Evolutionary conservation across 2,113 vertebrate genomes (phyloP), one percentile per base, ranked within the genome.

Genomic region (Lamprotornis superbus): DNA sequence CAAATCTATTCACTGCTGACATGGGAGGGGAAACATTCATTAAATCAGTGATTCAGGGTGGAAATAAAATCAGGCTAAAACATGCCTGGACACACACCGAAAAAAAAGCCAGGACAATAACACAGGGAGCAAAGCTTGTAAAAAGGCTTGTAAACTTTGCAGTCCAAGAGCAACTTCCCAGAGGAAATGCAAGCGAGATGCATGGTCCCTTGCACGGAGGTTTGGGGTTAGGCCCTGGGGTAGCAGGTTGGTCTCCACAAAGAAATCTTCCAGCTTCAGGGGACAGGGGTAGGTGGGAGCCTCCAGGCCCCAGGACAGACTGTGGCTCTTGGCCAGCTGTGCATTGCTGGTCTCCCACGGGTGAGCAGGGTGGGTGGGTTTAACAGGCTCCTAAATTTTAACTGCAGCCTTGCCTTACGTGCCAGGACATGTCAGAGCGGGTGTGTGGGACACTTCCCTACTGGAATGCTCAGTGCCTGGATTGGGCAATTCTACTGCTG

Each of bases 81-180:
- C 92, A 95, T 77, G 92, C 90, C 94, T 92, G 96, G 81, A 70
- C 67, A 88, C 80, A 8, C 56, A 37, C 60, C 22, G 82, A 81
- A 86, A 94, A 68, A 89, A 96, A 86, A 92, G 92, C 93, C 83
- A 28, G n/a, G 90, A 89, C 93, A 87, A 28, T 27, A 87, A 83
- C 83, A 93, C 37, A 20, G 55, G 91, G 86, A 89, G 90, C 93
- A 71, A 93, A 97, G 94, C 96, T 93, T 94, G 90, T 96, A 92
- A 93, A 95, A 96, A 96, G 85, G 88, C 92, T 96, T 96, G 93
- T 93, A 94, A 96, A 96, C 94, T 87, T 44, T 73, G 93, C 94
- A 96, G 92, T 92, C 94, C 85, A 57, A 93, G 90, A 95, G 88
- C 85, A 53, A 25, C 71, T 96, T 93, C 88, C 94, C 37, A 35